Base-by-base conservation (phyloP, 2,888 invertebrate genomes). In the Oscheius sp. region DNA sequence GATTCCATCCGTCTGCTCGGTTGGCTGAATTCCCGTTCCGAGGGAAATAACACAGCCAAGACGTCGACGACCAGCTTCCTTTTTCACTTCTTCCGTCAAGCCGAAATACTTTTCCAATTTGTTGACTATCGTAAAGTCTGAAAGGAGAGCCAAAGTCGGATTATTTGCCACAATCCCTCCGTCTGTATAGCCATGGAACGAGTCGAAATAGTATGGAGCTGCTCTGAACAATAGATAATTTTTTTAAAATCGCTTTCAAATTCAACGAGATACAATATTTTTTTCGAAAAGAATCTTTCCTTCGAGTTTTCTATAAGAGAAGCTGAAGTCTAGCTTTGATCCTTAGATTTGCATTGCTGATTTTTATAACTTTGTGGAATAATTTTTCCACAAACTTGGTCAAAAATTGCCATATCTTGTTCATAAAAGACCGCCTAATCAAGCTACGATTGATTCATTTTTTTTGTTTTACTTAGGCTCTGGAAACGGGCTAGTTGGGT, bases 161-260 rank as follows among this genome's bases (percentile, higher is more conserved):
- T 78, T 78, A 53, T 78, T 78, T 23, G 78, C 78, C 31, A 78
- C 72, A 29, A 78, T 50, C 12, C 78, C 78, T 37, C 78, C 78
- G 50, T 78, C 78, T 2, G 78, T 72, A 8, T 75, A 70, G 2
- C 75, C 75, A 39, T 78, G 74, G 70, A 72, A 75, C 15, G 74
- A 74, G 39, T 75, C 75, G 66, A 78, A 78, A 37, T 74, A 78
- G 64, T 67, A 75, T 1, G 75, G 75, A 65, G 78, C 78, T 2
- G 78, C 78, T 15, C 76, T 76, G 65, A 17, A 65, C 12, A 8
- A 4, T 10, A 31, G 5, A 12, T 6, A 12, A 23, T 20, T 5
- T 15, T 57, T 57, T 57, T 20, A 15, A 50, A 4, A 20, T 48
- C 25, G n/a, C n/a, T n/a, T n/a, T n/a, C n/a, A n/a, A n/a, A n/a